Base-by-base conservation (phyloP, 2,797 vertebrate species). In the Taeniopygia guttata region DNA sequence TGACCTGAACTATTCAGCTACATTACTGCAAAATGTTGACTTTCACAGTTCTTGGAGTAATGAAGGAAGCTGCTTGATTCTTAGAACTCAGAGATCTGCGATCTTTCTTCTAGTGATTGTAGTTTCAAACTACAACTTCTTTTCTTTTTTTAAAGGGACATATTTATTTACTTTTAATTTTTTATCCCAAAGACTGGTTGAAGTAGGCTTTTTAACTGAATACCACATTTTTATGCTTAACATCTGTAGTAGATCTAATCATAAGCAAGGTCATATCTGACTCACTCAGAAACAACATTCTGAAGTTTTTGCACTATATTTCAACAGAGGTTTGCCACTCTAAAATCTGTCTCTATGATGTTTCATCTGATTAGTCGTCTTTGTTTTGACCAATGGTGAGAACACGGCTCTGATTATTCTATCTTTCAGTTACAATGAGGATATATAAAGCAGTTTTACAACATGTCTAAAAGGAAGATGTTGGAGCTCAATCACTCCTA, bases 101-200 rank as follows among this genome's bases (percentile, higher is more conserved):
- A 2, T 69, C 26, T 76, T 58, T 69, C 13, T 62, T 56, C 14
- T 52, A 63, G 40, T 0, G 7, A 10, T 3, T 64, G 3, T 15
- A 29, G 7, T 48, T 83, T 86, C 22, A 42, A 45, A 67, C 3
- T 6, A 22, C 3, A 42, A 23, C 1, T 19, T 69, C 25, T 51
- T 16, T 5, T 8, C 2, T 27, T 59, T 58, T 48, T 69, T 51
- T 7, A 8, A 13, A 22, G 25, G 12, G 49, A 0, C 1, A 5
- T 43, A 43, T 40, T 81, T 68, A 45, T 73, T 72, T 84, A n/a
- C 8, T 2, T 0, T 13, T 63, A 11, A 29, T 42, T 85, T 70
- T 70, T 5, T 10, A 25, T 64, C 38, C 2, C 10, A 84, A 76
- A 69, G 8, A 20, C 21, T 60, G 23, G 1, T 59, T 62, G 20